Evolutionary conservation across 2,888 invertebrate species (phyloP).

Genomic region (Tiphia femorata): DNA sequence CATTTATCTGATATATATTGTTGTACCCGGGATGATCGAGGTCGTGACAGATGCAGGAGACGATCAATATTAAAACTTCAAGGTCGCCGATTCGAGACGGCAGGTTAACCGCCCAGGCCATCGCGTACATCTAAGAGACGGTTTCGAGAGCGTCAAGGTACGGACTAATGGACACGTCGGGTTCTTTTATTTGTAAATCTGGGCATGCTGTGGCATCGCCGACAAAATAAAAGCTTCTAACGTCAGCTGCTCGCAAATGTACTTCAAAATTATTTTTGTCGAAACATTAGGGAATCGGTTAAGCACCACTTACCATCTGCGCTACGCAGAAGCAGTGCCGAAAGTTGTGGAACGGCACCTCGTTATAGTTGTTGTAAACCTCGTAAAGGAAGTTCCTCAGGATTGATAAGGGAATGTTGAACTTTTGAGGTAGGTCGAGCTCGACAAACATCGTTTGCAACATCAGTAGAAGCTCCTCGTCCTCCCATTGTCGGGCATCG

Average conservation of each 20-base stretch:
- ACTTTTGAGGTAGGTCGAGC: conserved; percentile 80
- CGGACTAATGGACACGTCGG: not conserved
- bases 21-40: conserved; percentile 84
- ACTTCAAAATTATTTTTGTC: not conserved
- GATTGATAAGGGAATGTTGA: conserved; percentile 79
- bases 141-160: not conserved
- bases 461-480: conserved; percentile 82
- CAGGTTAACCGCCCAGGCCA: conserved; percentile 81
- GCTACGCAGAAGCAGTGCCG: conserved; percentile 89
- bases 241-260: not conserved
- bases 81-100: conserved; percentile 79
- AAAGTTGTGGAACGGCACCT: conserved; percentile 90
- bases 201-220: no score
- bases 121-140: conserved; percentile 81
- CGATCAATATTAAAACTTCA: conserved; percentile 82
- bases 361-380: conserved; percentile 85
- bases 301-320: conserved; percentile 81
- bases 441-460: conserved; percentile 87
- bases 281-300: not conserved
- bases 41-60: conserved; percentile 86
- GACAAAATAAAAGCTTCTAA: no score
- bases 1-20: conserved; percentile 86
- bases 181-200: no score
- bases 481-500: conserved; percentile 87
- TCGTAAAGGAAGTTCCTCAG: conserved; percentile 81